These are phyloP conservation scores for Podarcis cretensis DNA, from an alignment of 2,113 vertebrate genomes.

Conservation along the genomic window DNA sequence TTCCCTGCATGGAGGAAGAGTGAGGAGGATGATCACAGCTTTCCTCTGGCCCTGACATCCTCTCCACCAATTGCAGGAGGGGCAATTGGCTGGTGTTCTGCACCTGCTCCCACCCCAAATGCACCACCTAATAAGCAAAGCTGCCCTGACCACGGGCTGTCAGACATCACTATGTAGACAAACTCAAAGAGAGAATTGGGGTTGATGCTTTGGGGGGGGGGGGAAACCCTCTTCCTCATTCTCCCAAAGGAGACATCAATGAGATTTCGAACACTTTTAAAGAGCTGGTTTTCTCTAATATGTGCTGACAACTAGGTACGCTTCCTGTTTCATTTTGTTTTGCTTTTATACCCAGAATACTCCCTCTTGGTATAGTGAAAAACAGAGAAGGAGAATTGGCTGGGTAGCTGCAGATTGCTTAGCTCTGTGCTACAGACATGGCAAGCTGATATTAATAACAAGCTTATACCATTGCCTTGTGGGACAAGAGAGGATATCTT, in stretches of 20 bases:
- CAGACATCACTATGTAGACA: conserved; percentile 60
- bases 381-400: not conserved
- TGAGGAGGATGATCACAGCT: no score
- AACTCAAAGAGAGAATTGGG: conserved; percentile 60
- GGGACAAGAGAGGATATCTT: not conserved
- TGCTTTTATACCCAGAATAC: not conserved
- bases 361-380: conserved; percentile 47
- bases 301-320: conserved; percentile 60
- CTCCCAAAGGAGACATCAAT: conserved; percentile 58
- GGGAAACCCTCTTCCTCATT: conserved; percentile 50
- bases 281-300: conserved; percentile 57
- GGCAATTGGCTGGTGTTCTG: no score
- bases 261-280: conserved; percentile 66
- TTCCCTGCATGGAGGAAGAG: no score
- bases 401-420: not conserved
- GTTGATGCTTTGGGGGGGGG: conserved; percentile 49
- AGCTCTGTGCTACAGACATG: not conserved
- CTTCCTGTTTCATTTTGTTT: conserved; percentile 2
- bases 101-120: no score
- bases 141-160: conserved; percentile 30
- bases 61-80: no score
- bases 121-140: not conserved
- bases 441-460: not conserved
- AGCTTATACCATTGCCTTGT: not conserved
- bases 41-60: no score